A percentile compares a stretch with the other conserved stretches of the same genome.
Conservation (phyloP, 2,113 vertebrate species). For the Lagenorhynchus albirostris region DNA sequence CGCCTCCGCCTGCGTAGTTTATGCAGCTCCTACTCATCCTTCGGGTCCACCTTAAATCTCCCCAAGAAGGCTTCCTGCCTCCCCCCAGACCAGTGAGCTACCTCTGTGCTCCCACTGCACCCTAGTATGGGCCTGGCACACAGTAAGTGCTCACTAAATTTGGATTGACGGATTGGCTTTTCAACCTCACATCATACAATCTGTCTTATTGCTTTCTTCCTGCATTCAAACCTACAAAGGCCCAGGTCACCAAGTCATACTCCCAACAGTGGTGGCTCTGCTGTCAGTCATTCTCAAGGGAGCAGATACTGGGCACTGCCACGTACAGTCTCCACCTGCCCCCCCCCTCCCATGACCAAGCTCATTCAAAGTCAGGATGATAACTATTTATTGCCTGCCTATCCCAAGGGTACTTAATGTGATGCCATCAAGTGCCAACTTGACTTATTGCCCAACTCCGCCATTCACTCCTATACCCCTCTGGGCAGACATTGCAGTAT, state of each 20-base stretch:
- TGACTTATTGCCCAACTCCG: neutral
- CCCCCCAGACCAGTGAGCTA: neutral
- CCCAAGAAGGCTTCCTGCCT: neutral
- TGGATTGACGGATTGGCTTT: neutral
- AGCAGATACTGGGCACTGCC: neutral
- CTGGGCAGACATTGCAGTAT: neutral
- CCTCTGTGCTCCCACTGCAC: neutral
- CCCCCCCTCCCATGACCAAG: accelerated
- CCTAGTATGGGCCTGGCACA: neutral
- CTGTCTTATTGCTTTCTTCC: neutral
- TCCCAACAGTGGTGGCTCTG: neutral
- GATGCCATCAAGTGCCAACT: neutral
- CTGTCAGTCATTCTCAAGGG: neutral
- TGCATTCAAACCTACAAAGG: neutral
- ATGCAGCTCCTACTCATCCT: neutral
- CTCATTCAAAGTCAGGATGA: neutral
- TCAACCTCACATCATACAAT: neutral
- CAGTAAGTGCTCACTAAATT: neutral
- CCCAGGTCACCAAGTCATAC: neutral
- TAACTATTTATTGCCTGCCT: neutral
- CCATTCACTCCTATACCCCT: neutral
- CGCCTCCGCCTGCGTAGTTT: neutral
- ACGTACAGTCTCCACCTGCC: neutral
- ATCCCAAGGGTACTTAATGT: neutral
- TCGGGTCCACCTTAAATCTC: neutral